Percentiles rank a stretch among this genome's conserved stretches.
phyloP scores from a whole-genome alignment of 2,113 vertebrate genomes.

The Noturus placidus region DNA sequence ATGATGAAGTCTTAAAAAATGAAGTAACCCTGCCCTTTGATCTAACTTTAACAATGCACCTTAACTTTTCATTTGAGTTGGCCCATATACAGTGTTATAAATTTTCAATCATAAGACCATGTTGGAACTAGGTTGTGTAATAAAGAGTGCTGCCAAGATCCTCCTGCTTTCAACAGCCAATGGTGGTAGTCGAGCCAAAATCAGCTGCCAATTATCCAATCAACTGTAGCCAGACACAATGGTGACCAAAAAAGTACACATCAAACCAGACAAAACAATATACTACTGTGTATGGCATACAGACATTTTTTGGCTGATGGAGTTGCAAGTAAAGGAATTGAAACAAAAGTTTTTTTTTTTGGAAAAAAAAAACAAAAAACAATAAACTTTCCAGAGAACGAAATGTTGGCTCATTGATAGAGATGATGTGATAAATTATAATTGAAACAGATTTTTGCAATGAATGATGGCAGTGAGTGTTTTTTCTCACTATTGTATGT shows the following conservation, averaged over 20 bases:
- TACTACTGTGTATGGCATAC: background rate
- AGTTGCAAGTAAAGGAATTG: background rate
- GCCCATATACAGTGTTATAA: background rate
- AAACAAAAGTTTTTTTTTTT: background rate
- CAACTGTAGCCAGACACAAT: slow-evolving; percentile 25
- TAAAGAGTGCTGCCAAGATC: slow-evolving; percentile 24
- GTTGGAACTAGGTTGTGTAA: slow-evolving; percentile 13
- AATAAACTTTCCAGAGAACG: background rate
- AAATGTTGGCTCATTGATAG: background rate
- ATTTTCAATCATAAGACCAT: slow-evolving; percentile 29
- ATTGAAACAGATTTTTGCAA: background rate
- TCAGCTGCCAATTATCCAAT: slow-evolving; percentile 30
- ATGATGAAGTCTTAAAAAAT: background rate
- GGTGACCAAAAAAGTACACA: background rate
- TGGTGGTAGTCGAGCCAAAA: background rate
- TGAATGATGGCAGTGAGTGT: background rate
- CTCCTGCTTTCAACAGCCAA: slow-evolving; percentile 11
- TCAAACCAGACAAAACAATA: slow-evolving; percentile 21
- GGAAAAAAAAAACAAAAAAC: background rate
- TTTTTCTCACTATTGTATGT: too few species aligned
- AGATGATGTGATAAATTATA: background rate
- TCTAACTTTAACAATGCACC: background rate
- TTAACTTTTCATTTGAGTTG: background rate
- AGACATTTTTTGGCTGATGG: background rate
- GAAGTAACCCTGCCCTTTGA: background rate